A percentile compares a stretch with the other conserved stretches of the same genome.
These are phyloP conservation scores for Formicarius rufipectus DNA, from an alignment of 2,113 vertebrate genomes.

Conservation along the genomic window DNA sequence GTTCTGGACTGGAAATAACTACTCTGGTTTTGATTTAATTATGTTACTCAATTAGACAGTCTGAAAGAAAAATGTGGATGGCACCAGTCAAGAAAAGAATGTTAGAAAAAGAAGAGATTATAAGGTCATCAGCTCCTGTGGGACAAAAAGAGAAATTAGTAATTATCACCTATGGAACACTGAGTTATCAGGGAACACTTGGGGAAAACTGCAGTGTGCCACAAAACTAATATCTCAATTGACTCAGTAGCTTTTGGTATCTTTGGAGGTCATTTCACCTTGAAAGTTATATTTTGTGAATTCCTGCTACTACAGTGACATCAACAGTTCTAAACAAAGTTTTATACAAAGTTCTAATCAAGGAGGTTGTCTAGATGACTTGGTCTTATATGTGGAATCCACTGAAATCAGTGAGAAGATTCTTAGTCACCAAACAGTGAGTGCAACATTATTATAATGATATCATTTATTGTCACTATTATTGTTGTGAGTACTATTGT, in stretches of 20 bases:
- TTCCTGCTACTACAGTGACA: neutral
- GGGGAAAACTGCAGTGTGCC: neutral
- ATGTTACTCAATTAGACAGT: neutral
- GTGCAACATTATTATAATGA: neutral
- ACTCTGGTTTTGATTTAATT: conserved; percentile 10
- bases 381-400: neutral
- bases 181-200: neutral
- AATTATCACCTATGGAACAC: conserved; percentile 33
- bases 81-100: neutral
- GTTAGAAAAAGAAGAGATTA: neutral
- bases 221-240: neutral
- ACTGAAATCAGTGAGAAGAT: neutral
- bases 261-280: neutral
- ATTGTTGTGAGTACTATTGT: neutral
- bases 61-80: neutral
- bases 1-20: neutral
- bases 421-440: neutral
- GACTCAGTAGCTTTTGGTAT: neutral
- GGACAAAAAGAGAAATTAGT: neutral
- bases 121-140: neutral
- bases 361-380: neutral
- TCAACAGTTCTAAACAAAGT: neutral
- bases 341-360: neutral
- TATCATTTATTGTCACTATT: neutral
- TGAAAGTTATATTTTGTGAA: neutral